Evolutionary conservation across 1,140 invertebrate genomes (phyloP).

Genomic region (Ips nitidus): DNA sequence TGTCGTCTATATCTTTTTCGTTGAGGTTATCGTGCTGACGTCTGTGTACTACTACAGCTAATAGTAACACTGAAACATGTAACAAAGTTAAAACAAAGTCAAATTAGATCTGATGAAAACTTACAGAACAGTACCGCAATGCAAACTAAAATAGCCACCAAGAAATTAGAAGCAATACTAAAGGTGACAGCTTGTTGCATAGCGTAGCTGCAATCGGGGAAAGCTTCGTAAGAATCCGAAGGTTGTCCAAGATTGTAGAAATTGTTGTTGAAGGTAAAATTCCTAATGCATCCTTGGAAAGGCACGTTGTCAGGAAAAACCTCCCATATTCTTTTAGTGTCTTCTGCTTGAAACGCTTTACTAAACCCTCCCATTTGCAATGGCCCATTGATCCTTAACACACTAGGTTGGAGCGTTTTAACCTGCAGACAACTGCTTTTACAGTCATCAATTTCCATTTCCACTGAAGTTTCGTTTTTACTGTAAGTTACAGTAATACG

Average conservation of each 20-base stretch:
- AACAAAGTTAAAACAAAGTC: conserved; percentile 25
- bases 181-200: conserved; percentile 74
- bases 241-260: conserved; percentile 79
- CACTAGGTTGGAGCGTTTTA: conserved; percentile 68
- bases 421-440: conserved; percentile 71
- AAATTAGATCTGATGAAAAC: conserved; percentile 43
- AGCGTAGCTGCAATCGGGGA: conserved; percentile 66
- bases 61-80: conserved; percentile 68
- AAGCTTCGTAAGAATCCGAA: conserved; percentile 65
- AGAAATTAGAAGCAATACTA: conserved; percentile 79
- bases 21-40: conserved; percentile 82
- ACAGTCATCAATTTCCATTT: conserved; percentile 78
- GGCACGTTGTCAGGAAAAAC: conserved; percentile 63
- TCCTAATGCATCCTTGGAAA: conserved; percentile 84
- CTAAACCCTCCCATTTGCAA: conserved; percentile 83
- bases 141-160: conserved; percentile 81
- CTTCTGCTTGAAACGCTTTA: conserved; percentile 57
- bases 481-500: conserved; percentile 47
- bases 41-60: conserved; percentile 85
- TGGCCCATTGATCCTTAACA: conserved; percentile 86
- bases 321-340: conserved; percentile 59
- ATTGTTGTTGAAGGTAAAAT: conserved; percentile 77
- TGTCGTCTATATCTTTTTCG: conserved; percentile 91
- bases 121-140: conserved; percentile 73
- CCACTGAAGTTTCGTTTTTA: conserved; percentile 53